Evolutionary conservation across 1,140 invertebrate species (phyloP), one percentile per base, ranked within the genome.

Genomic region (Odontomachus brunneus): DNA sequence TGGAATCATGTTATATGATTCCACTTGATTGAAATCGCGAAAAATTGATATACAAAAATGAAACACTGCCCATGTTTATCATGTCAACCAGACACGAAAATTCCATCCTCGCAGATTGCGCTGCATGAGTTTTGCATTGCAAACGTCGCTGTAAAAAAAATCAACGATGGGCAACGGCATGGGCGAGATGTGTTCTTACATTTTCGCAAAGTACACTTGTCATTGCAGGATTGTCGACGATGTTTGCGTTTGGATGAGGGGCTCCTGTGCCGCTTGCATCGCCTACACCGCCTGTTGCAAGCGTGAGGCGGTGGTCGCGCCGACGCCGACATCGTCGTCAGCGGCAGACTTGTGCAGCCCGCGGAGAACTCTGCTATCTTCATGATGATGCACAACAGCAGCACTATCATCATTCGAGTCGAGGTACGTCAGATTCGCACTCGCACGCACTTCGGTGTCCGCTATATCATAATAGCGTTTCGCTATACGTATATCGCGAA

Each of bases 301-400:
- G 74, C 88, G 29, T 85, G 59, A 74, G 85, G 81, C 48, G 85
- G 73, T 65, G 88, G 80, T 82, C 82, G 83, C 71, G 84, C 67
- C 66, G 84, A 81, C 71, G 83, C 67, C 66, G 84, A 81, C 71
- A 85, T 69, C 38, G 82, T 57, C 67, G 80, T 71, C 49, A 91
- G 88, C 44, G 90, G 83, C 75, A 90, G 89, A 59, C 85, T 92
- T 12, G 59, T 82, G 44, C 90, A 92, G 67, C 91, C 92, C 88
- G 92, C 91, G 49, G 93, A 94, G 82, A 93, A 93, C 90, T 94
- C 93, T 63, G 94, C 94, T 90, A 94, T 94, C 90, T 94, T 94
- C 94, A 94, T 94, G 84, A 94, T 94, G 89, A 94, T 92, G 88
- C 93, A 94, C 88, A 94, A 88, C 85, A 94, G 83, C 89, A 94